Evolutionary conservation across 2,797 vertebrate species (phyloP).

Genomic region (Tarsius wallacei): DNA sequence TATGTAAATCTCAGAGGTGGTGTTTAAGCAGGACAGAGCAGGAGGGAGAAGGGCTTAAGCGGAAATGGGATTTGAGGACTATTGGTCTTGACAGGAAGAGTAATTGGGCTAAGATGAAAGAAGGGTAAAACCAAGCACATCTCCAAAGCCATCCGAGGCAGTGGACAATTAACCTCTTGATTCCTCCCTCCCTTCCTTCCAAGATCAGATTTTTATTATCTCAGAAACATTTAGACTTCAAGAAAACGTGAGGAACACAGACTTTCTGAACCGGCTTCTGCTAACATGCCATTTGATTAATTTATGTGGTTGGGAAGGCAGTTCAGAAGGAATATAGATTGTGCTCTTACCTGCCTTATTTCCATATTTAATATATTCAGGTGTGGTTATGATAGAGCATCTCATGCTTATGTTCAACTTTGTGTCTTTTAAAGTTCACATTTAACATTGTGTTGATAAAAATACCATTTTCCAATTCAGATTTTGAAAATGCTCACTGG

Average conservation of each 20-base stretch:
- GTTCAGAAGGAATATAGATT: constrained; percentile 19
- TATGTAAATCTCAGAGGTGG: constrained; percentile 1
- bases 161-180: constrained; percentile 67
- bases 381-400: fast-evolving
- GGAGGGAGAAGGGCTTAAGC: not conserved
- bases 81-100: constrained; percentile 17
- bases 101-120: constrained; percentile 42
- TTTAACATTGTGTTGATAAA: constrained; percentile 72
- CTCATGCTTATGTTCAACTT: not conserved
- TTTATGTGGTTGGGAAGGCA: constrained; percentile 41
- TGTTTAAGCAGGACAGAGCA: not conserved
- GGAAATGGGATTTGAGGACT: constrained; percentile 38
- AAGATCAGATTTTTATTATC: constrained; percentile 79
- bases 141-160: constrained; percentile 1
- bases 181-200: constrained; percentile 8
- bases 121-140: not conserved
- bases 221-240: constrained; percentile 77
- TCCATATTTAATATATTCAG: constrained; percentile 30
- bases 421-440: constrained; percentile 72
- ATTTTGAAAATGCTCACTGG: constrained; percentile 29
- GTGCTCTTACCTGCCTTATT: constrained; percentile 23
- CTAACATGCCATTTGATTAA: constrained; percentile 68
- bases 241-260: constrained; percentile 65
- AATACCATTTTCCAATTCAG: constrained; percentile 59
- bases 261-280: not conserved